phyloP scores from a whole-genome alignment of 2,797 vertebrate species.

The Rousettus madagascariensis region DNA sequence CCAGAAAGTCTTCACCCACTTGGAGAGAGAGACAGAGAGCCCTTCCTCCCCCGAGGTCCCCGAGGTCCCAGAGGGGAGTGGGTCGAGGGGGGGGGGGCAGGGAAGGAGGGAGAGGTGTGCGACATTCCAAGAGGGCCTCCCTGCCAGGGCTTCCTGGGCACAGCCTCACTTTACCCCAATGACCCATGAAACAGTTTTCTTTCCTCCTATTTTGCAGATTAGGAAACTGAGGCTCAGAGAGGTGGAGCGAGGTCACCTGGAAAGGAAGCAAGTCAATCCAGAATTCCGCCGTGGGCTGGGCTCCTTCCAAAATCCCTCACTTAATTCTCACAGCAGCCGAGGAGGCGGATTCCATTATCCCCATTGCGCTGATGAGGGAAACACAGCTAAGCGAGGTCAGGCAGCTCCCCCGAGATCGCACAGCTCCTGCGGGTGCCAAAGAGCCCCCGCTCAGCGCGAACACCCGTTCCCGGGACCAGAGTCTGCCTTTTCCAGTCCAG shows the following conservation, averaged over 20 bases:
- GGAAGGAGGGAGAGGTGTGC: not conserved
- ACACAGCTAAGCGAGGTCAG: not conserved
- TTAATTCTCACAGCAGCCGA: not conserved
- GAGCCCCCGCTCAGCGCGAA: accelerated
- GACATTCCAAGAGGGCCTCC: no score
- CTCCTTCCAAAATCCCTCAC: slow-evolving; percentile 5
- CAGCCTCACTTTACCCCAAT: accelerated
- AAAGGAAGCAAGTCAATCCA: not conserved
- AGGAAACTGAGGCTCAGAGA: not conserved
- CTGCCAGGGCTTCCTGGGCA: not conserved
- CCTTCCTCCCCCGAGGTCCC: not conserved
- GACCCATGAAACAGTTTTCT: not conserved
- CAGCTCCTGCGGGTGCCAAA: not conserved
- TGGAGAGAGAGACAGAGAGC: not conserved
- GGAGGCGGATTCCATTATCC: slow-evolving; percentile 59
- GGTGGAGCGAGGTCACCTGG: slow-evolving; percentile 24
- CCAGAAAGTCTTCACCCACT: not conserved
- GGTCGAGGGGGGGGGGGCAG: no score
- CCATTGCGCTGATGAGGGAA: not conserved
- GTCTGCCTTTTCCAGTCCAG: not conserved
- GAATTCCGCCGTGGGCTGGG: slow-evolving; percentile 47
- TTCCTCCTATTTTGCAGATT: not conserved
- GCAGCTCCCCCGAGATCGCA: not conserved
- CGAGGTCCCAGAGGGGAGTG: not conserved
- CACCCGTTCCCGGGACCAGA: accelerated